Evolutionary conservation across 2,113 vertebrate genomes (phyloP).

Genomic region (Clarias batrachus): DNA sequence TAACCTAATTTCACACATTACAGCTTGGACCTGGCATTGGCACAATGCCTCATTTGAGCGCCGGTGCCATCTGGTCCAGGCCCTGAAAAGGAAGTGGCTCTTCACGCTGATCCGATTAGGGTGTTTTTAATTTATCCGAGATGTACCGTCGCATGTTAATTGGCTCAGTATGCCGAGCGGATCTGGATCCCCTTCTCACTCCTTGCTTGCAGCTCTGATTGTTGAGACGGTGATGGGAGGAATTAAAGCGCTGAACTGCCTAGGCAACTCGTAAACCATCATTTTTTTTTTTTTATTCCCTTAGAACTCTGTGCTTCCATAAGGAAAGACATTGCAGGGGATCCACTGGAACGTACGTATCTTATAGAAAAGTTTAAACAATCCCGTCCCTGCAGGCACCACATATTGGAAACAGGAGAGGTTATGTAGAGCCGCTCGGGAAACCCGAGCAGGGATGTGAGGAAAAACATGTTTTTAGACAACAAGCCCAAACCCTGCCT

Average conservation of each 20-base stretch:
- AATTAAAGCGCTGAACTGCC: conserved; percentile 27
- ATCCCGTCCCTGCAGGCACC: conserved; percentile 34
- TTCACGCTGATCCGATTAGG: conserved; percentile 79
- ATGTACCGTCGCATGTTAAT: conserved; percentile 78
- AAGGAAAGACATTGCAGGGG: conserved; percentile 1
- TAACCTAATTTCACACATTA: conserved; percentile 81
- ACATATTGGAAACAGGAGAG: conserved; percentile 53
- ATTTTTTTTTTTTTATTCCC: too few relatives aligned
- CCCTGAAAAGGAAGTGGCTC: conserved; percentile 75
- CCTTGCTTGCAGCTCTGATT: conserved; percentile 50
- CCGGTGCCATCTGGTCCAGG: conserved; percentile 74
- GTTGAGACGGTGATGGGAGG: conserved; percentile 30
- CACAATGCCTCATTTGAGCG: conserved; percentile 67
- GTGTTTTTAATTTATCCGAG: conserved; percentile 78
- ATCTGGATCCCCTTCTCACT: conserved; percentile 65
- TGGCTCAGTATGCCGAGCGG: conserved; percentile 76
- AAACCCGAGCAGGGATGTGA: conserved; percentile 40
- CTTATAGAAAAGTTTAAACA: conserved; percentile 43
- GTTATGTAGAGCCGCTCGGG: conserved; percentile 28
- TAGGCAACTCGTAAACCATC: neutral
- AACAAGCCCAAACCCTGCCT: conserved; percentile 28
- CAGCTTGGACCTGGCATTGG: conserved; percentile 65
- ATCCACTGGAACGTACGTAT: conserved; percentile 34
- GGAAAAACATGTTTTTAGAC: conserved; percentile 50
- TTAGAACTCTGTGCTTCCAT: conserved; percentile 22